Evolutionary conservation across 2,888 invertebrate genomes (phyloP), one percentile per base, ranked within the genome.

Genomic region (Muschampia staudingeri): DNA sequence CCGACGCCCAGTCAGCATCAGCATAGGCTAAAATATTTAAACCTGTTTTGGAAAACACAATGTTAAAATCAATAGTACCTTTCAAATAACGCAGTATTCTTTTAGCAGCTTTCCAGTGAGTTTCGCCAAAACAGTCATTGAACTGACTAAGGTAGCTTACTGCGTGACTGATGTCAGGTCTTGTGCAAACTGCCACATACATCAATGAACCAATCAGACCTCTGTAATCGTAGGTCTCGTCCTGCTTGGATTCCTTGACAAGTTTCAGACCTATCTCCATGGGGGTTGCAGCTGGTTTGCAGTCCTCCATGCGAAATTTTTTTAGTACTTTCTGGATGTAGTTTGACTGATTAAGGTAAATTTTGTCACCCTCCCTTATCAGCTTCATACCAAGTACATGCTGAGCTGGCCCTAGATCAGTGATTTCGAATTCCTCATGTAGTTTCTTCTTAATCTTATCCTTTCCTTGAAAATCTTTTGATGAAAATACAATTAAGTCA

Each of bases 391-490:
- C 52, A 52, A 52, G 52, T n/a, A 52, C n/a, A 52, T 52, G 52
- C n/a, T 52, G n/a, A 67, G 87, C 84, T 11, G 85, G 73, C 70
- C 52, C 52, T 52, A 52, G 52, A 52, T 52, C 52, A 52, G 52
- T 52, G 52, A 52, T 52, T n/a, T 52, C 52, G 8, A 52, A 52
- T n/a, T 52, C 52, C 52, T 52, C 52, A 6, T 52, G n/a, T n/a
- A 52, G 52, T 9, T 52, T 0, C n/a, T n/a, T 52, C n/a, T 52
- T 52, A n/a, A 52, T 52, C 52, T 52, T n/a, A 52, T 52, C 52
- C 52, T 52, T 52, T 6, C 52, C 52, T 52, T 52, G 52, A 52
- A 52, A 52, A 52, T 52, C 52, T 19, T 12, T 12, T 52, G 52
- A 52, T 52, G 52, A 52, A 52, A 37, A 37, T 37, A 37, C 37